Conservation (phyloP, 2,888 invertebrate species). For the Microctonus brassicae region DNA sequence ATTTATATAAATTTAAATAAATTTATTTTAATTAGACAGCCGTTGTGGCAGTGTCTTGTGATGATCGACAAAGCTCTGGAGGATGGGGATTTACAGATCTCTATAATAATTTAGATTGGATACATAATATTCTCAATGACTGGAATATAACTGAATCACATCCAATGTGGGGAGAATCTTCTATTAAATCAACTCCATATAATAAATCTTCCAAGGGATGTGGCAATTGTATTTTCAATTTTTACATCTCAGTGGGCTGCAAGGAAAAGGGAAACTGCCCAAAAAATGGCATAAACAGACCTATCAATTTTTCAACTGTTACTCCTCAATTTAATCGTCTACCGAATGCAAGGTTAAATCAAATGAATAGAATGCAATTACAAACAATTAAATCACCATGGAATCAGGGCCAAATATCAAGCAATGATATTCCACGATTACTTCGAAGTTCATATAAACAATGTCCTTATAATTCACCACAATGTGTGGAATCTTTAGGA, state of each 20-base stretch:
- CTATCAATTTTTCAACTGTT: not conserved
- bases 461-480: slow-evolving; percentile 10
- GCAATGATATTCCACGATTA: not conserved
- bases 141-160: slow-evolving; percentile 27
- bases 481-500: not conserved
- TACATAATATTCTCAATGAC: slow-evolving; percentile 38
- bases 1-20: not conserved
- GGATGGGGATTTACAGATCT: slow-evolving; percentile 51
- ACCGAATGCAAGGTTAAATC: not conserved
- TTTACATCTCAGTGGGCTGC: slow-evolving; percentile 47
- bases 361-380: not conserved
- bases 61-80: slow-evolving; percentile 46
- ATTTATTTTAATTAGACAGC: slow-evolving; percentile 41
- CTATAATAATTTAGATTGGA: slow-evolving; percentile 47
- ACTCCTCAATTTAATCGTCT: not conserved
- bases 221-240: slow-evolving; percentile 50
- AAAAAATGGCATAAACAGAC: not conserved
- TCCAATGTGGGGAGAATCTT: not conserved
- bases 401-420: slow-evolving; percentile 23
- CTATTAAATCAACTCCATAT: not conserved
- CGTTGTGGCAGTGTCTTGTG: slow-evolving; percentile 49
- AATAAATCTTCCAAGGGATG: slow-evolving; percentile 31
- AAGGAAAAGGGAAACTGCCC: slow-evolving; percentile 40
- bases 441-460: not conserved
- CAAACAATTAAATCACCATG: not conserved